Conservation (phyloP, 2,113 vertebrate species). For the Crotalus tigris region DNA sequence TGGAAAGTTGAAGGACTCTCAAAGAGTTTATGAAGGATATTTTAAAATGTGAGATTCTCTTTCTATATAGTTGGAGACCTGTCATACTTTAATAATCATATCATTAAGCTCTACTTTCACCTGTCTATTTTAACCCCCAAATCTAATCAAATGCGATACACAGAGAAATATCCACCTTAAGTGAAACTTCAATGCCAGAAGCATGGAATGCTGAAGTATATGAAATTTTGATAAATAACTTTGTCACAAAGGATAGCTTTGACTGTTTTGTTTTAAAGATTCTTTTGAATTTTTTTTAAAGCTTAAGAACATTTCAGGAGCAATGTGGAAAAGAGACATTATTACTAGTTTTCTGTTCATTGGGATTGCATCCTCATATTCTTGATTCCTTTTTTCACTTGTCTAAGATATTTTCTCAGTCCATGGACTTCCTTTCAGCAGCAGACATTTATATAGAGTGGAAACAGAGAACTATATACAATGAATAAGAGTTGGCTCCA, state of each 20-base stretch:
- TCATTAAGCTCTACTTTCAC: slow-evolving; percentile 1
- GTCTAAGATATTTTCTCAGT: no score
- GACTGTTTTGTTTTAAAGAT: background rate
- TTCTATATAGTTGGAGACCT: background rate
- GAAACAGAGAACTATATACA: background rate
- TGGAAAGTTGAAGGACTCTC: background rate
- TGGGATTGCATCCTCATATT: background rate
- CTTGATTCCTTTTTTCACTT: background rate
- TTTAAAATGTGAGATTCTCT: background rate
- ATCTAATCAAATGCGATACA: slow-evolving; percentile 8
- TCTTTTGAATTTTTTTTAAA: background rate
- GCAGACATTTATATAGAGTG: background rate
- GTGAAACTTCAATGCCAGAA: background rate
- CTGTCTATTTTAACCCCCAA: background rate
- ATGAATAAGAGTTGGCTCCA: background rate
- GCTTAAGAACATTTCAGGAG: background rate
- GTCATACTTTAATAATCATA: background rate
- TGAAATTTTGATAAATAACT: background rate
- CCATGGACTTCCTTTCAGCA: background rate
- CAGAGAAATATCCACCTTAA: background rate
- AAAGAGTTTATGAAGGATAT: background rate
- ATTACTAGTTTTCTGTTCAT: background rate
- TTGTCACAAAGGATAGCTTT: background rate
- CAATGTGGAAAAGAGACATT: background rate
- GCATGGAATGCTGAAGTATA: background rate